Percentiles rank a stretch among this genome's conserved stretches.
These are phyloP conservation scores for Melinopterus prodromus DNA, from an alignment of 2,888 invertebrate genomes.

Conservation along the genomic window DNA sequence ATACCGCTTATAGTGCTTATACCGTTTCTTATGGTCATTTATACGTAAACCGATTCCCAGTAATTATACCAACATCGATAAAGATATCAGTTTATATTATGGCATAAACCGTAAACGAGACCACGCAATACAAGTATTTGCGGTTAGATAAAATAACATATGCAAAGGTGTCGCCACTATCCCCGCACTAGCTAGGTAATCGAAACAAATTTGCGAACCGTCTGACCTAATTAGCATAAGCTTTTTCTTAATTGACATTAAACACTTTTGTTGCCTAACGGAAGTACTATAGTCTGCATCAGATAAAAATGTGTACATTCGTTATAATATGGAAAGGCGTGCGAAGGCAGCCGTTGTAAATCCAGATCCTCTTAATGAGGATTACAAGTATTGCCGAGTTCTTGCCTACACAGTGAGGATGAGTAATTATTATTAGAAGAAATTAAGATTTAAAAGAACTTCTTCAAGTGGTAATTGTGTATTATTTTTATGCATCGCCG, in stretches of 20 bases:
- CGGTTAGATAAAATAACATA: neutral
- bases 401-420: neutral
- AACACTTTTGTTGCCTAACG: neutral
- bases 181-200: neutral
- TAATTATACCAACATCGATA: constrained; percentile 4
- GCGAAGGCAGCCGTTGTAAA: neutral
- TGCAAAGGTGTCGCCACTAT: neutral
- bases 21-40: neutral
- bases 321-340: neutral
- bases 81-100: neutral
- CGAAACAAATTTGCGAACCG: neutral
- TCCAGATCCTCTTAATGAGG: neutral
- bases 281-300: neutral
- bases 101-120: neutral
- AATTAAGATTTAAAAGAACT: neutral
- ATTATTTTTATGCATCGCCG: neutral
- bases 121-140: neutral
- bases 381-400: neutral
- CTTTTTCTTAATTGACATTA: constrained; percentile 4
- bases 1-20: neutral
- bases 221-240: neutral
- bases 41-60: neutral
- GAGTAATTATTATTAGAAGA: neutral
- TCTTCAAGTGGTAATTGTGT: neutral
- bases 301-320: neutral